Evolutionary conservation across 2,797 vertebrate species (phyloP).

Genomic region (Hypotaenidia philippensis): DNA sequence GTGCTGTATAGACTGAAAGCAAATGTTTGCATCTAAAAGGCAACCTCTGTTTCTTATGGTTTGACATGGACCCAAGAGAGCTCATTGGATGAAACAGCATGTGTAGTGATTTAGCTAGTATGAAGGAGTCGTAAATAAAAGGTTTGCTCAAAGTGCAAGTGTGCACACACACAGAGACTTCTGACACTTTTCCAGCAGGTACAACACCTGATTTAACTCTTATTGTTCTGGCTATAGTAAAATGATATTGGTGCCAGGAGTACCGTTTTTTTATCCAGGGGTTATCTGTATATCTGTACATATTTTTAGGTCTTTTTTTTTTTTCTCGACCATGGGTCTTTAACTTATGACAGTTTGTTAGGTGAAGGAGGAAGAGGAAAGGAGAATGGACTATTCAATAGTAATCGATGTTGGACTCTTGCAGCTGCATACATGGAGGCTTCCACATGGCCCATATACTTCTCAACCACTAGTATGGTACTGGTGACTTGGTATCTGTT

Average conservation of each 20-base stretch:
- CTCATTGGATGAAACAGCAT: background rate
- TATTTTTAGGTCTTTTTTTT: slow-evolving; percentile 23
- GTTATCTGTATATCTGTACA: background rate
- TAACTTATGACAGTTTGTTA: slow-evolving; percentile 57
- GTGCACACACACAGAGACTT: background rate
- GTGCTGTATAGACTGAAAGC: background rate
- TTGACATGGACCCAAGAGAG: background rate
- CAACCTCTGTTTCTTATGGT: background rate
- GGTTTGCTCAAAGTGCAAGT: background rate
- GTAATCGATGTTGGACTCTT: slow-evolving; percentile 62
- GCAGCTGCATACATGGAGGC: slow-evolving; percentile 51
- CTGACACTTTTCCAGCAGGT: background rate
- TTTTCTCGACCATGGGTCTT: slow-evolving; percentile 50
- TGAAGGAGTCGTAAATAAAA: background rate
- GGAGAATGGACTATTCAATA: slow-evolving; percentile 58
- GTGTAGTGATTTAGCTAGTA: background rate
- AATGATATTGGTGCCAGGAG: background rate
- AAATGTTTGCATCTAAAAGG: background rate
- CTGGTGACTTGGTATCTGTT: slow-evolving; percentile 43
- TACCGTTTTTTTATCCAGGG: background rate
- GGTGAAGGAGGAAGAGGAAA: slow-evolving; percentile 63
- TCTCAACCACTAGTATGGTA: slow-evolving; percentile 64
- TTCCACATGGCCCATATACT: slow-evolving; percentile 64
- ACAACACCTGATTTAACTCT: background rate
- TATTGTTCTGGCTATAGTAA: background rate